Evolutionary conservation across 2,888 invertebrate species (phyloP).

Genomic region (Himalopsyche tibetana): DNA sequence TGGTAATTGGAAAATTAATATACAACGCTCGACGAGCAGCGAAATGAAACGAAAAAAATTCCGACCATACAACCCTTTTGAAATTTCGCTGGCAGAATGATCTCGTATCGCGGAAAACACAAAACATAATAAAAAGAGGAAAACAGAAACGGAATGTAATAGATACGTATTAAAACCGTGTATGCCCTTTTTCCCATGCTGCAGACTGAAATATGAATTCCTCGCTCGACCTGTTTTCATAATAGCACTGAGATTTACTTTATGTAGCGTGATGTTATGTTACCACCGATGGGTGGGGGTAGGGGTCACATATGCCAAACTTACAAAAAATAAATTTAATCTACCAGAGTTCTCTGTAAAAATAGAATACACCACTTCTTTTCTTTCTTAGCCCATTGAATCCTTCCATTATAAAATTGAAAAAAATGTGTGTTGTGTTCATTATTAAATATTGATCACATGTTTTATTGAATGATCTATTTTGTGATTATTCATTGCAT

Average conservation of each 20-base stretch:
- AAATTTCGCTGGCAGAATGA: constrained; percentile 43
- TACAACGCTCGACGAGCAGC: neutral
- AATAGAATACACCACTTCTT: no score
- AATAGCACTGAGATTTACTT: constrained; percentile 61
- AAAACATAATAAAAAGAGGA: constrained; percentile 17
- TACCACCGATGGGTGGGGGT: constrained; percentile 24
- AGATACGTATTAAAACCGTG: constrained; percentile 57
- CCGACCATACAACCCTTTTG: constrained; percentile 37
- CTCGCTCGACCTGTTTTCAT: constrained; percentile 53
- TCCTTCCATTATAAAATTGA: no score
- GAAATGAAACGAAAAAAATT: constrained; percentile 25
- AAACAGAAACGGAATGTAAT: constrained; percentile 49
- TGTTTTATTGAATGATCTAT: no score
- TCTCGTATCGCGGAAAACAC: constrained; percentile 43
- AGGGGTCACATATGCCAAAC: constrained; percentile 5
- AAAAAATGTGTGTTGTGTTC: no score
- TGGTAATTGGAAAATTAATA: constrained; percentile 20
- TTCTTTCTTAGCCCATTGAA: no score
- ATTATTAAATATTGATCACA: no score
- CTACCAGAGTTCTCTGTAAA: no score
- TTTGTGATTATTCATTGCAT: no score
- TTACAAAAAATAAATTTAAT: constrained; percentile 4
- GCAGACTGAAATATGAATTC: constrained; percentile 61
- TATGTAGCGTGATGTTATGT: constrained; percentile 62
- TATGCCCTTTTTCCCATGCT: constrained; percentile 50